These are phyloP conservation scores for Pseudococcus longispinus DNA, from an alignment of 2,888 invertebrate genomes.

Conservation along the genomic window DNA sequence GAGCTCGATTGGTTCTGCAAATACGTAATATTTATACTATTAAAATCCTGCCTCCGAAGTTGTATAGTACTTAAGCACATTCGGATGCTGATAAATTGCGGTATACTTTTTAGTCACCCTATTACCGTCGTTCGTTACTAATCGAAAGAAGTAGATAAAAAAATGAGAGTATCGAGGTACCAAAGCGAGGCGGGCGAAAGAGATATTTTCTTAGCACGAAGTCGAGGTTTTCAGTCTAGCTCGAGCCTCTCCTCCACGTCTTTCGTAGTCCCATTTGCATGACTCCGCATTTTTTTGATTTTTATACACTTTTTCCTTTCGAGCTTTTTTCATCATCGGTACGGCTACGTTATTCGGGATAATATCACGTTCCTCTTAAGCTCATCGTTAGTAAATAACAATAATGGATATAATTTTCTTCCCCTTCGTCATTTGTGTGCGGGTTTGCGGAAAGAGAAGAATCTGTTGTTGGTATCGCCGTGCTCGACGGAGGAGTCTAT, in stretches of 20 bases:
- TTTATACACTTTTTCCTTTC: not conserved
- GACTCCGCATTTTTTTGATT: conserved; percentile 40
- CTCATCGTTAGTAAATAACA: conserved; percentile 55
- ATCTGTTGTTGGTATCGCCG: not conserved
- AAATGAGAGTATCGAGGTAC: not conserved
- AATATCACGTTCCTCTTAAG: conserved; percentile 55
- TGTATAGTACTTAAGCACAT: too few relatives aligned
- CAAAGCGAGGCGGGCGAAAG: not conserved
- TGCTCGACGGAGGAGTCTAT: not conserved
- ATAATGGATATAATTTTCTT: conserved; percentile 53
- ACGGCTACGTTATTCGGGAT: conserved; percentile 25
- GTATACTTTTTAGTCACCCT: not conserved
- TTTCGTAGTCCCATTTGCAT: conserved; percentile 29
- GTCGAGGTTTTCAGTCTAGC: not conserved
- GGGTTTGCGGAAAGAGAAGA: not conserved
- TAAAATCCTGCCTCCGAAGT: too few relatives aligned
- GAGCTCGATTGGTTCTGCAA: too few relatives aligned
- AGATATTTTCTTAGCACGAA: not conserved
- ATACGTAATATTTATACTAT: too few relatives aligned
- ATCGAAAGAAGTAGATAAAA: conserved; percentile 4
- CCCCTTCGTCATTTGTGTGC: not conserved
- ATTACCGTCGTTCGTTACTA: not conserved
- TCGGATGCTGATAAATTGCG: not conserved
- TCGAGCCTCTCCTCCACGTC: not conserved
- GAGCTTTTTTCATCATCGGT: not conserved